These are phyloP conservation scores for Incurvaria masculella DNA, from an alignment of 2,888 invertebrate species.

Conservation along the genomic window DNA sequence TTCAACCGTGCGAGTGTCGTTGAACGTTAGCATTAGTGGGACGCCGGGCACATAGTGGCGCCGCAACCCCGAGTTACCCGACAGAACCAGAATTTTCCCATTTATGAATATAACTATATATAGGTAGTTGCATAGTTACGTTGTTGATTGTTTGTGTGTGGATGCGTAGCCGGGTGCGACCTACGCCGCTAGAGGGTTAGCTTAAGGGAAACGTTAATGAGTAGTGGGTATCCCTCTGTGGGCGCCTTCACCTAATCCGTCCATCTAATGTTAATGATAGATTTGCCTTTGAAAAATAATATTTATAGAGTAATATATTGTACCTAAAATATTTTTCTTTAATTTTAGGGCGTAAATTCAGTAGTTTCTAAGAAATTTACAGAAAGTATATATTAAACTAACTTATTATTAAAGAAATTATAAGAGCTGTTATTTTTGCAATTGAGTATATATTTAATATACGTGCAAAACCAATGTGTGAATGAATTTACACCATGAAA, in stretches of 20 bases:
- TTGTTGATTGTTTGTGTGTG: slow-evolving; percentile 36
- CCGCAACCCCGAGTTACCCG: slow-evolving; percentile 49
- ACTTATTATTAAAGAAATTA: background rate
- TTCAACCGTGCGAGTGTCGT: slow-evolving; percentile 35
- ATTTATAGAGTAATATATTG: slow-evolving; percentile 58
- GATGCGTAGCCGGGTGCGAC: background rate
- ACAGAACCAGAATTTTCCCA: slow-evolving; percentile 45
- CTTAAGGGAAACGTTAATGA: slow-evolving; percentile 17
- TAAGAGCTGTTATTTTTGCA: slow-evolving; percentile 34
- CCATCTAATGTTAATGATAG: slow-evolving; percentile 48
- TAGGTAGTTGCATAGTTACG: slow-evolving; percentile 44
- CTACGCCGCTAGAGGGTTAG: background rate
- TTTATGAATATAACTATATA: slow-evolving; percentile 45
- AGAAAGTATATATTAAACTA: background rate
- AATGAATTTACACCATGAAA: too few species aligned
- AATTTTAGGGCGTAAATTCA: slow-evolving; percentile 11
- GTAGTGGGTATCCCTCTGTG: slow-evolving; percentile 51
- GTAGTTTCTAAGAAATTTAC: background rate
- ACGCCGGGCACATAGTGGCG: slow-evolving; percentile 26
- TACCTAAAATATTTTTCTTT: slow-evolving; percentile 30
- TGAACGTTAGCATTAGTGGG: slow-evolving; percentile 25
- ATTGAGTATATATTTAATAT: slow-evolving; percentile 31
- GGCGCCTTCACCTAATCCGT: slow-evolving; percentile 57
- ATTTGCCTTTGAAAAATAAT: slow-evolving; percentile 45
- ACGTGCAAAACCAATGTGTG: slow-evolving; percentile 18